phyloP scores from a whole-genome alignment of 2,888 invertebrate species.

The Dynastes hyllus region DNA sequence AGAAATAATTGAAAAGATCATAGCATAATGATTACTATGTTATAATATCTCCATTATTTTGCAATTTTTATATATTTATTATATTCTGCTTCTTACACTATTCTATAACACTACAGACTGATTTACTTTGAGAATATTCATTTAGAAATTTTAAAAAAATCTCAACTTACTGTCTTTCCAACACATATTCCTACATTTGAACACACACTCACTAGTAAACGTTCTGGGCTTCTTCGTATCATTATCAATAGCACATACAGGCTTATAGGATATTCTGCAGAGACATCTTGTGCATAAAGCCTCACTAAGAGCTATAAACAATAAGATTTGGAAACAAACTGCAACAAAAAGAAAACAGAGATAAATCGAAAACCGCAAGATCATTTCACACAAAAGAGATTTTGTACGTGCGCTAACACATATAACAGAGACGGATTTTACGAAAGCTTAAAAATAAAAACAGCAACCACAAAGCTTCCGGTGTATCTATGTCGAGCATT shows the following conservation, averaged over 20 bases:
- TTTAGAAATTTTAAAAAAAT: not conserved
- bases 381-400: too few relatives aligned
- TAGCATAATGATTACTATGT: too few relatives aligned
- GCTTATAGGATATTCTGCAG: constrained; percentile 27
- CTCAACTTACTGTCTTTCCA: constrained; percentile 27
- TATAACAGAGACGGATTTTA: too few relatives aligned
- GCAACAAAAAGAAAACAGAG: not conserved
- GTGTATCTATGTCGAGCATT: too few relatives aligned
- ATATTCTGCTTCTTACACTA: too few relatives aligned
- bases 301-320: not conserved
- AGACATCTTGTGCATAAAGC: constrained; percentile 37
- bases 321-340: constrained; percentile 21
- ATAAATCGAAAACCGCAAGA: not conserved
- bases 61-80: too few relatives aligned
- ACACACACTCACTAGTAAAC: constrained; percentile 34
- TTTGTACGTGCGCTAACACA: too few relatives aligned
- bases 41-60: too few relatives aligned
- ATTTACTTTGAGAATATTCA: too few relatives aligned
- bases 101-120: too few relatives aligned
- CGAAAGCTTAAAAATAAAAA: too few relatives aligned
- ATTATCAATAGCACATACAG: constrained; percentile 30
- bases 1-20: not conserved
- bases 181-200: constrained; percentile 40
- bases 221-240: constrained; percentile 8
- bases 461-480: too few relatives aligned